Evolutionary conservation across 2,113 vertebrate species (phyloP), one percentile per base, ranked within the genome.

Genomic region (Muntiacus muntjak): DNA sequence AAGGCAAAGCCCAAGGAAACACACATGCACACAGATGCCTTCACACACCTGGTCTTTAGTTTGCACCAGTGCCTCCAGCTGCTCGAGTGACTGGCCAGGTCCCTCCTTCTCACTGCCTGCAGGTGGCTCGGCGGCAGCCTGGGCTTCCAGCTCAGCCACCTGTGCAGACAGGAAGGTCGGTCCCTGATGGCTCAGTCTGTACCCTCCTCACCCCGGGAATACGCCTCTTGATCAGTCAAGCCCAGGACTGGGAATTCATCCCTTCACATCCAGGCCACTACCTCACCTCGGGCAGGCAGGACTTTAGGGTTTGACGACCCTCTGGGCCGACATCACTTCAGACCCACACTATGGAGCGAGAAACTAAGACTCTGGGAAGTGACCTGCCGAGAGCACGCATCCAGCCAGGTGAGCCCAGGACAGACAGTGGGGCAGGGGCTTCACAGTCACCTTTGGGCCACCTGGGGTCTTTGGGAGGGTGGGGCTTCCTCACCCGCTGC

Each of bases 91-190:
- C 36, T 99, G 99, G 54, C 99, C 98, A 33, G 99, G 98, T 82
- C 99, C 99, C 21, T 99, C 99, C 97, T 99, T 99, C 97, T 98
- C 98, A n/a, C 98, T 97, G 12, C 99, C 99, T 0, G 98, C 98
- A 85, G 99, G 98, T 7, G 99, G 98, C 0, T 99, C 98, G 0
- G 96, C 98, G 1, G 98, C 97, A 0, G 98, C 99, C 78, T 99
- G 99, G 0, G 99, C 98, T 98, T 99, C 99, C 97, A 99, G 98
- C 57, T 99, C 99, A 2, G 99, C 98, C 95, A 99, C 99, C 99
- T 99, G 54, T 26, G 64, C 1, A 40, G 91, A 28, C 40, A 54
- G 28, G 5, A 47, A 23, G 0, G 19, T 83, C 25, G 93, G 89
- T 21, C 7, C 7, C 45, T 19, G 3, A 25, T 0, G 1, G 26